Evolutionary conservation across 2,113 vertebrate species (phyloP).

Genomic region (Aegithalos caudatus): DNA sequence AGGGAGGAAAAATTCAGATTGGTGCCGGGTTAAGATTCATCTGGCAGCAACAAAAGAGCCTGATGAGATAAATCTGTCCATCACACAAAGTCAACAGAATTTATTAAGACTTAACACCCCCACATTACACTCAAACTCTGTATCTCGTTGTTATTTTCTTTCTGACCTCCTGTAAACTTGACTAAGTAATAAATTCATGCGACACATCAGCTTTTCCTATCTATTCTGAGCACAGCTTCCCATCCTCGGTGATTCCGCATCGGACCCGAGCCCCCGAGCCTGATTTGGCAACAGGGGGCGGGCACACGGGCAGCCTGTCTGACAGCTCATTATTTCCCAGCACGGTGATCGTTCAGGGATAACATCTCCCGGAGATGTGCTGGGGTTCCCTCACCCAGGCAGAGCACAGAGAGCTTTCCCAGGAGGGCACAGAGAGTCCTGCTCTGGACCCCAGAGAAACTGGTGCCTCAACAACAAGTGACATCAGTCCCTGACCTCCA

Average conservation of each 20-base stretch:
- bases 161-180: neutral
- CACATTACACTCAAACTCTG: neutral
- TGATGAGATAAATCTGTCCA: slow-evolving; percentile 1
- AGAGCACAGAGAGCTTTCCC: neutral
- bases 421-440: neutral
- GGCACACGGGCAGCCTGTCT: neutral
- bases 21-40: neutral
- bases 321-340: slow-evolving; percentile 35
- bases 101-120: neutral
- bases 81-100: neutral
- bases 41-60: neutral
- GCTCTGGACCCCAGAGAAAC: neutral
- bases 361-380: neutral
- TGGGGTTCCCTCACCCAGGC: neutral
- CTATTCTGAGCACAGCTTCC: neutral
- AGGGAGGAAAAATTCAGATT: neutral
- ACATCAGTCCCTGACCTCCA: neutral
- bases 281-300: neutral
- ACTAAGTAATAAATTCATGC: neutral
- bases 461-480: neutral
- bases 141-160: neutral
- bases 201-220: neutral
- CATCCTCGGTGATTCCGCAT: neutral
- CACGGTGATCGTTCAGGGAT: neutral
- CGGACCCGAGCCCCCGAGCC: neutral